A percentile compares a stretch with the other conserved stretches of the same genome.
Evolutionary conservation across 2,113 vertebrate genomes (phyloP).

Genomic region (Pluvialis apricaria): DNA sequence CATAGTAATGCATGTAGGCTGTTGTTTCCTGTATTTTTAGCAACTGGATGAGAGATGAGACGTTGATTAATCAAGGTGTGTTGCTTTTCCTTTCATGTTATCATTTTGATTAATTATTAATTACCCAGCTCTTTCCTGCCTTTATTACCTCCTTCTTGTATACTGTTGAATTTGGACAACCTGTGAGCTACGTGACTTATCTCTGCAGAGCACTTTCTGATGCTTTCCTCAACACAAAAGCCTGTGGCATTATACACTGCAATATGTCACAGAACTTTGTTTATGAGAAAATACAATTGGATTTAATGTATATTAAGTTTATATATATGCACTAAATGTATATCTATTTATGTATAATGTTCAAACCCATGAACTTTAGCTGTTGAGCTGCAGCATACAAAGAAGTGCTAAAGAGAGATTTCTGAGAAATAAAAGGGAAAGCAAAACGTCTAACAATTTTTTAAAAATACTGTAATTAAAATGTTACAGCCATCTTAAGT

Average conservation of each 20-base stretch:
- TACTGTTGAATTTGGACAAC: neutral
- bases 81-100: neutral
- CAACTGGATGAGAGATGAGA: neutral
- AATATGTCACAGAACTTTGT: neutral
- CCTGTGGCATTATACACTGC: neutral
- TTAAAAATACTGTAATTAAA: neutral
- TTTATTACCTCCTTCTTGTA: neutral
- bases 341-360: neutral
- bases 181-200: neutral
- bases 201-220: neutral
- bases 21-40: neutral
- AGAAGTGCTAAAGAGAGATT: neutral
- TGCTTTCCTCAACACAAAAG: neutral
- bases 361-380: neutral
- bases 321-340: neutral
- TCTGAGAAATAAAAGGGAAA: neutral
- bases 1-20: neutral
- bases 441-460: neutral
- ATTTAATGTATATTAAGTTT: neutral
- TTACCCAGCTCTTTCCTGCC: neutral
- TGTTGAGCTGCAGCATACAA: neutral
- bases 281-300: neutral
- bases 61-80: neutral
- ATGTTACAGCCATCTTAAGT: neutral
- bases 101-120: conserved; percentile 21